Conservation (phyloP, 2,797 vertebrate genomes). For the Sebastes glaucus region DNA sequence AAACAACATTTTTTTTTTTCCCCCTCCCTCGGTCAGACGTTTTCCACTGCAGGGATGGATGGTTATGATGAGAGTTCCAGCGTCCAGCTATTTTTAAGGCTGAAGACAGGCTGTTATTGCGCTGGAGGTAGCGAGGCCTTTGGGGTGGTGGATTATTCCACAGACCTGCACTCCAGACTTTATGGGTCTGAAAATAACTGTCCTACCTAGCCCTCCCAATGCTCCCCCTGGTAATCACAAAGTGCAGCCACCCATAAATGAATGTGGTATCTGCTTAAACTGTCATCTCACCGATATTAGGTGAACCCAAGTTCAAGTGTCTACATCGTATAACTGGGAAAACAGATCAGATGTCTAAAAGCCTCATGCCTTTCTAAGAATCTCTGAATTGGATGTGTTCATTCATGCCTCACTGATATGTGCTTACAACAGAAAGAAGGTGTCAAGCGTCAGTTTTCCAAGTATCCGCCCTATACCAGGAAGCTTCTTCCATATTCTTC, state of each 20-base stretch:
- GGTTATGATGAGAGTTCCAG: slow-evolving; percentile 81
- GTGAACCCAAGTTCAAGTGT: slow-evolving; percentile 53
- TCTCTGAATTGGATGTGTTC: slow-evolving; percentile 28
- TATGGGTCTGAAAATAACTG: slow-evolving; percentile 82
- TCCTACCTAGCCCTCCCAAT: slow-evolving; percentile 61
- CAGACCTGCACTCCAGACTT: slow-evolving; percentile 76
- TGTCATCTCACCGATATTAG: slow-evolving; percentile 69
- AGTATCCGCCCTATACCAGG: neutral
- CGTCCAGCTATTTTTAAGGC: slow-evolving; percentile 73
- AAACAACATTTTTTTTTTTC: slow-evolving; percentile 61
- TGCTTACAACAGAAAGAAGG: neutral
- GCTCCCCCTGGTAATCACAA: slow-evolving; percentile 75
- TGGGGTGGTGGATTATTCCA: slow-evolving; percentile 76
- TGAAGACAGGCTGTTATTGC: slow-evolving; percentile 73
- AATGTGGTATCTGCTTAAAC: slow-evolving; percentile 76
- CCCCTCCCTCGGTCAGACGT: slow-evolving; percentile 55
- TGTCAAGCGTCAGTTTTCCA: neutral
- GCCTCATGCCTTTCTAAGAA: slow-evolving; percentile 14
- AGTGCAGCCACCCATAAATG: slow-evolving; percentile 72
- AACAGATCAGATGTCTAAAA: slow-evolving; percentile 39
- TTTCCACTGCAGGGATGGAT: slow-evolving; percentile 74
- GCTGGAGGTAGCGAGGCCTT: slow-evolving; percentile 69
- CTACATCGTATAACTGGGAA: slow-evolving; percentile 16
- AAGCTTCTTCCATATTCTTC: neutral
- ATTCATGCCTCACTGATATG: slow-evolving; percentile 33